These are phyloP conservation scores for Epsilonema sp. DNA, from an alignment of 2,888 invertebrate species.

Conservation along the genomic window DNA sequence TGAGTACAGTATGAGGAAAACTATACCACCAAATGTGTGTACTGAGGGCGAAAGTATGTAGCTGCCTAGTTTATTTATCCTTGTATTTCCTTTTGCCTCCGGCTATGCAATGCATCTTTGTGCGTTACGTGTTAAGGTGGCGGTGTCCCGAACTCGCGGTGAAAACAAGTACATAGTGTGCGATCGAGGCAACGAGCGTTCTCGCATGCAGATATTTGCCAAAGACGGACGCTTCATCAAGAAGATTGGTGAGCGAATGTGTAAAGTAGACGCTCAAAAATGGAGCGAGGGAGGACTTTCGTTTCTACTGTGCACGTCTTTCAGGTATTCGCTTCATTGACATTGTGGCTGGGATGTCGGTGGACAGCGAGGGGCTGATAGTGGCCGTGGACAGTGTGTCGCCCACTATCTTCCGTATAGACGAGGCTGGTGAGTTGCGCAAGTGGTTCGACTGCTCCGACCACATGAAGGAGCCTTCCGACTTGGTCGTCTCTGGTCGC, in stretches of 20 bases:
- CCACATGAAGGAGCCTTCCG: slow-evolving; percentile 90
- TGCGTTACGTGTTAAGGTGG: slow-evolving; percentile 11
- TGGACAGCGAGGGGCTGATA: slow-evolving; percentile 44
- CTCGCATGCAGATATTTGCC: slow-evolving; percentile 90
- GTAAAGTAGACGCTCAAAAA: background rate
- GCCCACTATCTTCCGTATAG: slow-evolving; percentile 80
- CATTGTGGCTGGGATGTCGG: slow-evolving; percentile 68
- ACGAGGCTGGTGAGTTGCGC: slow-evolving; percentile 70
- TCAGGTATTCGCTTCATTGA: slow-evolving; percentile 35
- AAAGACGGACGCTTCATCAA: slow-evolving; percentile 83
- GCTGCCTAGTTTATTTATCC: too few species aligned
- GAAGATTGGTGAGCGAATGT: slow-evolving; percentile 50
- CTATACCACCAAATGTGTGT: too few species aligned
- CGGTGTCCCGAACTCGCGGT: slow-evolving; percentile 60
- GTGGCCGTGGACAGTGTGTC: slow-evolving; percentile 92
- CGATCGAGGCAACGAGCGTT: slow-evolving; percentile 84
- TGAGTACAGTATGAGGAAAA: too few species aligned
- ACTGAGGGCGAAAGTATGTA: too few species aligned
- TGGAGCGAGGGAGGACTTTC: background rate
- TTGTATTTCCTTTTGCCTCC: too few species aligned
- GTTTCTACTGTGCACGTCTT: background rate
- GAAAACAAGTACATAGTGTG: slow-evolving; percentile 60
- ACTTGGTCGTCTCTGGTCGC: slow-evolving; percentile 76
- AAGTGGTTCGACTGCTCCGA: slow-evolving; percentile 95
- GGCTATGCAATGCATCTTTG: too few species aligned